Conservation (phyloP, 2,113 vertebrate genomes). For the Macrotis lagotis region DNA sequence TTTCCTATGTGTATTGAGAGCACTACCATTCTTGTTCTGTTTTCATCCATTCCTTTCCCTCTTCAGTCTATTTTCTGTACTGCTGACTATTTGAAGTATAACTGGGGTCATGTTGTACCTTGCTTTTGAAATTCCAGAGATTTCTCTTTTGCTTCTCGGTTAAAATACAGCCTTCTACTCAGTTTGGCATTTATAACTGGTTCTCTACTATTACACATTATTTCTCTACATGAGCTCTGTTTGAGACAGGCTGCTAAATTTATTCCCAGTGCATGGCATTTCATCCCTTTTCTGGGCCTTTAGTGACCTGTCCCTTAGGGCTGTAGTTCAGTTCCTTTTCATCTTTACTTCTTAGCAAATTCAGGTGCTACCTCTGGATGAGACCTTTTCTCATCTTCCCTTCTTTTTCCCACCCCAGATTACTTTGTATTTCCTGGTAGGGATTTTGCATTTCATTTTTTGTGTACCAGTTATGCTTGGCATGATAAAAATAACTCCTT, state of each 20-base stretch:
- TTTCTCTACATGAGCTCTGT: neutral
- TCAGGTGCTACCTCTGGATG: neutral
- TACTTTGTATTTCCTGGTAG: neutral
- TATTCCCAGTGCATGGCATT: neutral
- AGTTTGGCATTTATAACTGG: neutral
- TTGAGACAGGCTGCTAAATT: neutral
- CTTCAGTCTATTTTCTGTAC: neutral
- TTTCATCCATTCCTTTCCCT: neutral
- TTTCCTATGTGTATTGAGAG: too few relatives aligned
- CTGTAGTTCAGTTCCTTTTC: neutral
- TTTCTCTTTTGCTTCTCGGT: neutral
- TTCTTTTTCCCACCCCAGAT: neutral
- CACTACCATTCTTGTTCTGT: too few relatives aligned
- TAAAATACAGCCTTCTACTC: neutral
- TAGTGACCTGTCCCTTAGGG: neutral
- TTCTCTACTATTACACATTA: neutral
- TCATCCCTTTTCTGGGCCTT: neutral
- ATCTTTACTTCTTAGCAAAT: neutral
- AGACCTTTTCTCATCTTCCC: neutral
- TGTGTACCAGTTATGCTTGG: neutral
- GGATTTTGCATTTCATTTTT: neutral
- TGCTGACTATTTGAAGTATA: neutral
- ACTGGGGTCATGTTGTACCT: neutral
- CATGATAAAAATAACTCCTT: neutral
- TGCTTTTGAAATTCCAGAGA: neutral